Evolutionary conservation across 2,888 invertebrate genomes (phyloP), one percentile per base, ranked within the genome.

Genomic region (Agrotis segetum): DNA sequence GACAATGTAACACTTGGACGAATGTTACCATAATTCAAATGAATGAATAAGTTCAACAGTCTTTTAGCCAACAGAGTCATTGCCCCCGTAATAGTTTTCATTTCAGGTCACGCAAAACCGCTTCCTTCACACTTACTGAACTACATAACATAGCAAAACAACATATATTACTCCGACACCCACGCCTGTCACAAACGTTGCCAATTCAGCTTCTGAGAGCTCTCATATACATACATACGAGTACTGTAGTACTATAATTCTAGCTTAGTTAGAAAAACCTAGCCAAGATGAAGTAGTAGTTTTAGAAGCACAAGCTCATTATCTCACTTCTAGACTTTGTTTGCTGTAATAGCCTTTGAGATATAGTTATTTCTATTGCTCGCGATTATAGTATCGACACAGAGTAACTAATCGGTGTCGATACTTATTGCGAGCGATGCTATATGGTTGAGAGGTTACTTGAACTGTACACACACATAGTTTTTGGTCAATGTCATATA

Each of bases 151-250:
- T 52, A 47, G 9, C 53, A 58, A 24, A 65, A 76, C 65, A 79
- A 67, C 53, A 59, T 53, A 67, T 21, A 79, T 74, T 60, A 74
- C 71, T 55, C 13, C 11, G 50, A 63, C 58, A 60, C 61, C 58
- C 53, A 59, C 46, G 53, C 53, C 24, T 66, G 76, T 67, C 77
- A 74, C 53, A 60, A 47, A 46, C 74, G 63, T 24, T 79, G 79
- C 79, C 79, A 79, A 77, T 63, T 63, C 63, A 49, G 62, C 52
- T n/a, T 50, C 59, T 50, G 49, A 50, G 24, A 62, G 29, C 13
- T 17, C 7, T 59, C 53, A 2, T 50, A 50, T 3, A 60, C 14
- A 24, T 14, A n/a, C n/a, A n/a, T n/a, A n/a, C n/a, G n/a, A 11
- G n/a, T 14, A 17, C 3, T 3, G 11, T 34, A n/a, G 34, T 34